Evolutionary conservation across 1,140 invertebrate genomes (phyloP).

Genomic region (Planococcus citri): DNA sequence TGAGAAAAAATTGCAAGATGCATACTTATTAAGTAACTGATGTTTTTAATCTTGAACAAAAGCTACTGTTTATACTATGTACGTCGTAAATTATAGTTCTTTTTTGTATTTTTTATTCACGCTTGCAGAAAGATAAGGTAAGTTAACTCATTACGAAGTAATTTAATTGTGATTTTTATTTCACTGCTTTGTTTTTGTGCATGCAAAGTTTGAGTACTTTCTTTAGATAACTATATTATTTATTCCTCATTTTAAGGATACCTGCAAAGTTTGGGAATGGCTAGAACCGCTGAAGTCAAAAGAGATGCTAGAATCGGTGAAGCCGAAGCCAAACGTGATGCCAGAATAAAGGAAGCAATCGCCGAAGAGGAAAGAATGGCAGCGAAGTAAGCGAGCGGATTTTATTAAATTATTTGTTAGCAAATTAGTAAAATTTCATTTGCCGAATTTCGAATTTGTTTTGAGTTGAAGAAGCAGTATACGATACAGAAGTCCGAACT

Average conservation of each 20-base stretch:
- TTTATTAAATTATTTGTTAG: conserved; percentile 10
- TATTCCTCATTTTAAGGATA: conserved; percentile 59
- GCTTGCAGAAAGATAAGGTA: conserved; percentile 14
- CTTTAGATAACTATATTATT: conserved; percentile 1
- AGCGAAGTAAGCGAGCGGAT: conserved; percentile 33
- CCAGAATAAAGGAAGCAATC: conserved; percentile 82
- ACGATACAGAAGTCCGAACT: conserved; percentile 92
- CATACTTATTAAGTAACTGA: no score
- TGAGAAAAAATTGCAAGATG: no score
- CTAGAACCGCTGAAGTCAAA: conserved; percentile 91
- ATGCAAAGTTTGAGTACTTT: neutral
- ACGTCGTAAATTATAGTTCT: neutral
- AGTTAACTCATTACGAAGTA: neutral
- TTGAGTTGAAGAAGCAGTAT: conserved; percentile 94
- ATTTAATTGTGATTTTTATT: conserved; percentile 15
- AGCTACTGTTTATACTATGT: neutral
- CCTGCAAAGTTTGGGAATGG: conserved; percentile 87
- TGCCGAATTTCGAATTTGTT: conserved; percentile 88
- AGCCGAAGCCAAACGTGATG: conserved; percentile 80
- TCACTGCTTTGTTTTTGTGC: neutral
- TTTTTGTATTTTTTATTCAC: neutral
- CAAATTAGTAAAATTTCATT: no score
- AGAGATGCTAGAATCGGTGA: conserved; percentile 91
- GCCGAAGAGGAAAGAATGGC: conserved; percentile 95
- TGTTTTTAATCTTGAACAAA: no score